These are phyloP conservation scores for Clangula hyemalis DNA, from an alignment of 2,797 vertebrate genomes.

Conservation along the genomic window DNA sequence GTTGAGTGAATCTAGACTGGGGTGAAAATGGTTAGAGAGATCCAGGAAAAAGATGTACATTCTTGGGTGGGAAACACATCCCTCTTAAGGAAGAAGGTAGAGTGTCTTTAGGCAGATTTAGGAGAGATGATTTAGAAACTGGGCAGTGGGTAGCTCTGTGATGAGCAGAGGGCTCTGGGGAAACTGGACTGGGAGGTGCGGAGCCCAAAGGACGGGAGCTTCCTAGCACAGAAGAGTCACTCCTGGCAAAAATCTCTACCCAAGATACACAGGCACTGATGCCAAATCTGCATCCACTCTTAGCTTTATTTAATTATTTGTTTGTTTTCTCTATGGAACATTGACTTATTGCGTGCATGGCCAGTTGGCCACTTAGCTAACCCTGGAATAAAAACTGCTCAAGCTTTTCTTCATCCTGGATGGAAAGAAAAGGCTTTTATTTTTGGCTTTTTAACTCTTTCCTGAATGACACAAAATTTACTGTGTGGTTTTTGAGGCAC, in stretches of 20 bases:
- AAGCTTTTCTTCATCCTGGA: not conserved
- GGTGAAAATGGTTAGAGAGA: not conserved
- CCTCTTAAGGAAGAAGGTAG: not conserved
- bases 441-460: not conserved
- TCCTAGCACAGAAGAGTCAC: not conserved
- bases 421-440: not conserved
- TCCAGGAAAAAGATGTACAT: not conserved
- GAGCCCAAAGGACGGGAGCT: not conserved
- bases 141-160: not conserved
- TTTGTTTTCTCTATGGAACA: not conserved
- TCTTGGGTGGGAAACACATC: not conserved
- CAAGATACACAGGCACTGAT: not conserved
- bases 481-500: not conserved
- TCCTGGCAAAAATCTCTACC: not conserved
- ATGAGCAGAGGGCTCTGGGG: not conserved
- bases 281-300: not conserved
- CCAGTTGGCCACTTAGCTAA: constrained; percentile 43
- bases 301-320: not conserved
- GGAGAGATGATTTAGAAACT: not conserved
- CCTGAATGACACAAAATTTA: not conserved
- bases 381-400: not conserved
- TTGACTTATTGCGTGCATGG: constrained; percentile 6
- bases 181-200: not conserved
- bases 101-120: not conserved
- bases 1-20: not conserved